phyloP scores from a whole-genome alignment of 1,140 invertebrate genomes.

The Wasmannia auropunctata region DNA sequence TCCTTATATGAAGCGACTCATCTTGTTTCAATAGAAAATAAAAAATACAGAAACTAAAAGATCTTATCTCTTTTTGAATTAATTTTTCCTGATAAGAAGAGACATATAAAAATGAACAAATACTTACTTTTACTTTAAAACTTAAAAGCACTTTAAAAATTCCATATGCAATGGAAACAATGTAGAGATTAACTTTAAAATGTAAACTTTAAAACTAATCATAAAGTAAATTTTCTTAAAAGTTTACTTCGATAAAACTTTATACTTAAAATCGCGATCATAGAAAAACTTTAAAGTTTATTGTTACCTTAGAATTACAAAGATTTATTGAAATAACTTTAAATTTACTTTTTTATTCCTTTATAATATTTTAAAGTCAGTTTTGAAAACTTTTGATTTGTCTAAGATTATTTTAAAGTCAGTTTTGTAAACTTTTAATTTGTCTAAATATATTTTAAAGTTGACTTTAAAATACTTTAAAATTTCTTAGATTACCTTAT shows the following conservation, averaged over 20 bases:
- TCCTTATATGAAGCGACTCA: too few relatives aligned
- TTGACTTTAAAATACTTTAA: too few relatives aligned
- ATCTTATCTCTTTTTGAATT: too few relatives aligned
- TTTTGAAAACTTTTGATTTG: neutral
- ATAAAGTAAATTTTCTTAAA: neutral
- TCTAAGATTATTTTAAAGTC: neutral
- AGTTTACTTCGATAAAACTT: neutral
- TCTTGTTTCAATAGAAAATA: too few relatives aligned
- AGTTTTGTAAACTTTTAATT: neutral
- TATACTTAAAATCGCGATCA: neutral
- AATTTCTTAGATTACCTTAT: too few relatives aligned
- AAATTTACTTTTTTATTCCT: neutral
- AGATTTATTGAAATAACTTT: neutral
- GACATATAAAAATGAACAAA: too few relatives aligned
- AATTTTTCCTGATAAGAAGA: too few relatives aligned
- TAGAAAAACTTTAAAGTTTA: neutral
- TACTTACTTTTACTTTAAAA: too few relatives aligned
- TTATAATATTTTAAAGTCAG: neutral
- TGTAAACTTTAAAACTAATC: neutral
- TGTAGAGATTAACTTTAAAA: neutral
- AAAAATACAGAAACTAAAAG: too few relatives aligned
- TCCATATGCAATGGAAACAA: neutral
- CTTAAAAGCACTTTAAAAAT: neutral
- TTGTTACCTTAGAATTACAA: neutral
- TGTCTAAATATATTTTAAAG: neutral